phyloP scores from a whole-genome alignment of 1,140 invertebrate genomes.

The Samia ricini region DNA sequence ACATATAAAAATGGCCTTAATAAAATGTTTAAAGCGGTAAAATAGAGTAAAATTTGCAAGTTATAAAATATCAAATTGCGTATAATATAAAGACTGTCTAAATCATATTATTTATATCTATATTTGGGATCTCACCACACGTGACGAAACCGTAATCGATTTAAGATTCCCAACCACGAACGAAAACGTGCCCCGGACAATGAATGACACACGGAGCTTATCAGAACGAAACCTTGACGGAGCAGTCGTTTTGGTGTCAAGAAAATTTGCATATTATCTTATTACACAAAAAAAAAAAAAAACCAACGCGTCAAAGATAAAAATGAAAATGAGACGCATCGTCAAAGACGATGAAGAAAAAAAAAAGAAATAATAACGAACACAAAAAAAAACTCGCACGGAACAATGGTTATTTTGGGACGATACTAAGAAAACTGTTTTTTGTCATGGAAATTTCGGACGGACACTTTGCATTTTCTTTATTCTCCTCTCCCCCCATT shows the following conservation, averaged over 20 bases:
- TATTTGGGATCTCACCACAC: not conserved
- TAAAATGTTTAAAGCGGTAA: too few species aligned
- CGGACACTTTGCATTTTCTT: slow-evolving; percentile 73
- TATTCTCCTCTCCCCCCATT: slow-evolving; percentile 54
- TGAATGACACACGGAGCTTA: slow-evolving; percentile 14
- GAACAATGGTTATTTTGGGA: slow-evolving; percentile 71
- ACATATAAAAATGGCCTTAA: too few species aligned
- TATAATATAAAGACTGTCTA: not conserved
- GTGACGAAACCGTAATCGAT: not conserved
- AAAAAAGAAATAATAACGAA: slow-evolving; percentile 49
- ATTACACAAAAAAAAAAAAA: too few species aligned
- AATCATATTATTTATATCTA: not conserved
- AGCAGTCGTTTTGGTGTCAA: slow-evolving; percentile 30
- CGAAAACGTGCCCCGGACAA: not conserved
- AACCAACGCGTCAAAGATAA: slow-evolving; percentile 63
- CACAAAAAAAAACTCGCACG: slow-evolving; percentile 50
- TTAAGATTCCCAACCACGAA: not conserved
- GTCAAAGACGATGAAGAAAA: slow-evolving; percentile 40
- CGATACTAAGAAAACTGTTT: slow-evolving; percentile 68
- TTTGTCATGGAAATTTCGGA: slow-evolving; percentile 74
- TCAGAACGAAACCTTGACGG: slow-evolving; percentile 38
- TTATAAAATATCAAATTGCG: not conserved
- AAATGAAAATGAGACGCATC: slow-evolving; percentile 73
- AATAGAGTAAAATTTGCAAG: too few species aligned
- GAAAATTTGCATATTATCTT: slow-evolving; percentile 73